A percentile compares a stretch with the other conserved stretches of the same genome.
Conservation (phyloP, 2,113 vertebrate species). For the Uropsilus gracilis region DNA sequence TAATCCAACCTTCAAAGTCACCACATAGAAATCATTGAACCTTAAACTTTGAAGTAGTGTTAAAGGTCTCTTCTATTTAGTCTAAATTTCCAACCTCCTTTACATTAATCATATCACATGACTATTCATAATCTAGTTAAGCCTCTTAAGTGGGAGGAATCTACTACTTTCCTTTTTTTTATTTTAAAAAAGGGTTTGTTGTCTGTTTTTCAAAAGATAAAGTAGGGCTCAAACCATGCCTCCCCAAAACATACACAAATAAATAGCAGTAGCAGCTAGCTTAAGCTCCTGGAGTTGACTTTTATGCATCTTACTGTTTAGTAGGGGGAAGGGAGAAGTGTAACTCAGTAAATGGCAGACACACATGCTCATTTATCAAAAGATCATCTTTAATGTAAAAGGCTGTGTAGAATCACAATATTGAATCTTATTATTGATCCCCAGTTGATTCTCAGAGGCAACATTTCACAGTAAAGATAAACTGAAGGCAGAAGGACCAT, state of each 20-base stretch:
- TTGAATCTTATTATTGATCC: neutral
- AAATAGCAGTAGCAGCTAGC: neutral
- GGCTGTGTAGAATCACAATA: slow-evolving; percentile 1
- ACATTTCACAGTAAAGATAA: neutral
- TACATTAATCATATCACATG: neutral
- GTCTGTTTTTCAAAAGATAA: no score
- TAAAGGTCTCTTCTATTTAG: neutral
- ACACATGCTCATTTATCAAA: neutral
- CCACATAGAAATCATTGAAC: neutral
- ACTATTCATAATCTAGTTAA: neutral
- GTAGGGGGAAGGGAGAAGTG: no score
- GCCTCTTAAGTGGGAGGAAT: neutral
- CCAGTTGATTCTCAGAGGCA: neutral
- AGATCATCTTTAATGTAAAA: slow-evolving; percentile 2
- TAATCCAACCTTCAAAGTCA: neutral
- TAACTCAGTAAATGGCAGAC: neutral
- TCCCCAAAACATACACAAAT: neutral
- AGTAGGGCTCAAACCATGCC: neutral
- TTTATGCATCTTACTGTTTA: neutral
- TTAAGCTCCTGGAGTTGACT: slow-evolving; percentile 36
- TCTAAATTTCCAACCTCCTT: neutral
- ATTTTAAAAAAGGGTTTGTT: no score
- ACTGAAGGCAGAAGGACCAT: neutral
- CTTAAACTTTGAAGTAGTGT: neutral
- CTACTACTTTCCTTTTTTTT: neutral